A percentile compares a stretch with the other conserved stretches of the same genome.
Conservation (phyloP, 1,140 invertebrate genomes). For the Drosophila leontia region DNA sequence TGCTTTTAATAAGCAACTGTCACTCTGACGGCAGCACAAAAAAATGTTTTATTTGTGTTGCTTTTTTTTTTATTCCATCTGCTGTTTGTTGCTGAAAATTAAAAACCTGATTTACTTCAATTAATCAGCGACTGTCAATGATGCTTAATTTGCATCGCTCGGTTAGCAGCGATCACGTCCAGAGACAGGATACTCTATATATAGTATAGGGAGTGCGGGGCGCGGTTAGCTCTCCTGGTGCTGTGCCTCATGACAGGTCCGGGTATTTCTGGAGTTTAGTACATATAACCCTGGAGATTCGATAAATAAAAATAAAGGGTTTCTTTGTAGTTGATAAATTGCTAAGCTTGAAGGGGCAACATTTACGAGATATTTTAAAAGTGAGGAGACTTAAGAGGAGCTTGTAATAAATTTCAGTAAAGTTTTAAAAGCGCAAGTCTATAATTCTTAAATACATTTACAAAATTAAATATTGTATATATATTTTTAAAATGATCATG, state of each 20-base stretch:
- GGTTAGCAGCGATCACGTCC: constrained; percentile 28
- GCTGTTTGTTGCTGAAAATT: constrained; percentile 60
- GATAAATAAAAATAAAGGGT: not conserved
- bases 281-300: not conserved
- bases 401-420: not conserved
- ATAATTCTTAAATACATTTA: not conserved
- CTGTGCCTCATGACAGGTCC: constrained; percentile 51
- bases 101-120: constrained; percentile 77
- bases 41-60: constrained; percentile 52
- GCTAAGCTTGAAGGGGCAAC: not conserved
- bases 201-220: constrained; percentile 8
- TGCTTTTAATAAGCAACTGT: constrained; percentile 72
- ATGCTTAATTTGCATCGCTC: constrained; percentile 67
- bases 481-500: too few species aligned
- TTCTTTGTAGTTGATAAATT: constrained; percentile 1
- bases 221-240: constrained; percentile 33
- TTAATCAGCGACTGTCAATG: constrained; percentile 79
- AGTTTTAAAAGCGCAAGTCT: not conserved
- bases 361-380: not conserved
- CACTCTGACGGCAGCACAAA: constrained; percentile 26
- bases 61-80: constrained; percentile 39
- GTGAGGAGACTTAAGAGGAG: not conserved
- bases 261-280: constrained; percentile 25
- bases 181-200: constrained; percentile 28
- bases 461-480: too few species aligned